A percentile compares a stretch with the other conserved stretches of the same genome.
Conservation (phyloP, 2,797 vertebrate genomes). For the Pangasius macronema region DNA sequence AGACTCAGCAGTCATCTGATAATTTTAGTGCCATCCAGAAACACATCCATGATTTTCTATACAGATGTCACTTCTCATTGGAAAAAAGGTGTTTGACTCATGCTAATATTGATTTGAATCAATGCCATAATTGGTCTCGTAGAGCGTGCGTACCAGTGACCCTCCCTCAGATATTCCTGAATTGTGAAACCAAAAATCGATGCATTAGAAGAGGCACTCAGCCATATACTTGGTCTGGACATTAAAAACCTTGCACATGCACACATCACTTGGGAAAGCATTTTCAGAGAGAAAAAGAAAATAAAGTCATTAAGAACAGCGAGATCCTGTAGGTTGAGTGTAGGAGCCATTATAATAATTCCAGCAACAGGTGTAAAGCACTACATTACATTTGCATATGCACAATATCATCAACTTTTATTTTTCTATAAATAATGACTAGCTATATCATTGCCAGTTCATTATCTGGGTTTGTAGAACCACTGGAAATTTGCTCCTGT, state of each 20-base stretch:
- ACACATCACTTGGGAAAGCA: not conserved
- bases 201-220: not conserved
- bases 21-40: not conserved
- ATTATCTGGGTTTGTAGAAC: conserved; percentile 1
- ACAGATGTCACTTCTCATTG: not conserved
- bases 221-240: not conserved
- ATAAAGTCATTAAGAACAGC: not conserved
- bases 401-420: not conserved
- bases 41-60: not conserved
- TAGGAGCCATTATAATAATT: not conserved
- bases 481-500: not conserved
- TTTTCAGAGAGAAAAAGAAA: not conserved
- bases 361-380: not conserved
- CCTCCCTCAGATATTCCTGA: not conserved
- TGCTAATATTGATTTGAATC: too few relatives aligned
- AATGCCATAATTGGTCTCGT: not conserved
- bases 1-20: not conserved
- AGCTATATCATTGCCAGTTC: not conserved
- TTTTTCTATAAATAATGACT: not conserved
- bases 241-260: not conserved
- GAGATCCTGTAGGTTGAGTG: not conserved
- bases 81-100: not conserved
- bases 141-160: too few relatives aligned
- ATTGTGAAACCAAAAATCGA: not conserved
- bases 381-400: not conserved